Percentiles rank a stretch among this genome's conserved stretches.
Evolutionary conservation across 2,888 invertebrate species (phyloP).

Genomic region (Rhogogaster chlorosoma): DNA sequence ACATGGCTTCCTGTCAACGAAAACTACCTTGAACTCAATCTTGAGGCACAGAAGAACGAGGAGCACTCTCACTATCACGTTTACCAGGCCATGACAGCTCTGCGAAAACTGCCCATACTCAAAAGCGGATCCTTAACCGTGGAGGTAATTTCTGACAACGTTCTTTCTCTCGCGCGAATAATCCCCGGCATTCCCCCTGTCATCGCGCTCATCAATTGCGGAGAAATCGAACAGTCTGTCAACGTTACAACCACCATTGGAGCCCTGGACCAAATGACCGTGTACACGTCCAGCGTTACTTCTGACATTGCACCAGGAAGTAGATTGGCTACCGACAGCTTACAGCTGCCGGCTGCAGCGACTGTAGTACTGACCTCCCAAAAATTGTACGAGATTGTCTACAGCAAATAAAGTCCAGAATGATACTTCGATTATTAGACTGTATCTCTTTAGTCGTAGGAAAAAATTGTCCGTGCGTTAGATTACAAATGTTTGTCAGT

Average conservation of each 20-base stretch:
- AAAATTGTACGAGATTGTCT: slow-evolving; percentile 9
- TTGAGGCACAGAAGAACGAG: slow-evolving; percentile 79
- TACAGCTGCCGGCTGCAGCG: slow-evolving; percentile 64
- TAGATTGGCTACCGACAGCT: slow-evolving; percentile 50
- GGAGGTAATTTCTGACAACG: slow-evolving; percentile 57
- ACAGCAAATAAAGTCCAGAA: background rate
- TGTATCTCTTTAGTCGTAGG: background rate
- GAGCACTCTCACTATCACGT: slow-evolving; percentile 81
- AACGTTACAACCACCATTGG: slow-evolving; percentile 64
- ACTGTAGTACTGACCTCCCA: slow-evolving; percentile 61
- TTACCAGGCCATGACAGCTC: slow-evolving; percentile 79
- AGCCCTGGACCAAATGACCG: slow-evolving; percentile 61
- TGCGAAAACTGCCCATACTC: slow-evolving; percentile 78
- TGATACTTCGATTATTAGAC: background rate
- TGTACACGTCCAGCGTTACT: slow-evolving; percentile 62
- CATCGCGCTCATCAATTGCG: slow-evolving; percentile 66
- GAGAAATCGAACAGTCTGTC: slow-evolving; percentile 55
- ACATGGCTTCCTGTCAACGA: slow-evolving; percentile 86
- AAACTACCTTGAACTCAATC: slow-evolving; percentile 82
- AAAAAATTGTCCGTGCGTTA: background rate
- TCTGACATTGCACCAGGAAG: slow-evolving; percentile 57
- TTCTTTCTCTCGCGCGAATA: slow-evolving; percentile 65
- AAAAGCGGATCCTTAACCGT: slow-evolving; percentile 76
- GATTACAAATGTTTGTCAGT: background rate
- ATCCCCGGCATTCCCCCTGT: slow-evolving; percentile 52